These are phyloP conservation scores for Synergus itoensis DNA, from an alignment of 2,888 invertebrate species.

Conservation along the genomic window DNA sequence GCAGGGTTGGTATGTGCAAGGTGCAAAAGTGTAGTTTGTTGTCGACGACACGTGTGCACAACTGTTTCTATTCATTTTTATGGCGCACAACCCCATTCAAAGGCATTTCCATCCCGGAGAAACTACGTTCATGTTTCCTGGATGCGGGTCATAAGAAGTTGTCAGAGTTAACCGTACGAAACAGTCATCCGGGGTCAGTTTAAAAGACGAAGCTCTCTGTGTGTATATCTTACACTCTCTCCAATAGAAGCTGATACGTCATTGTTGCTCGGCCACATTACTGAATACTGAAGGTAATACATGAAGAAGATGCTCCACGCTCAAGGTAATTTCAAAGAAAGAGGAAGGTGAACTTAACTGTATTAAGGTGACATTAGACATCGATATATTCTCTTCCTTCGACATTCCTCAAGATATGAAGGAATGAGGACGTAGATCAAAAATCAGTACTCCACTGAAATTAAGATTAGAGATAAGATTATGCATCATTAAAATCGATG, in stretches of 20 bases:
- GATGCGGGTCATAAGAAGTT: constrained; percentile 38
- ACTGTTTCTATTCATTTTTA: constrained; percentile 27
- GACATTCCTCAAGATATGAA: constrained; percentile 2
- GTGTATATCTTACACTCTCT: constrained; percentile 10
- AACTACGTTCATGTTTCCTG: constrained; percentile 39
- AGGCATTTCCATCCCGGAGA: constrained; percentile 35
- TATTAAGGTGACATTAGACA: constrained; percentile 37
- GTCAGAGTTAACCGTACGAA: constrained; percentile 32
- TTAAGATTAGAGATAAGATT: constrained; percentile 5
- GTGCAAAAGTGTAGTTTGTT: constrained; percentile 25
- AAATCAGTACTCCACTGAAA: neutral
- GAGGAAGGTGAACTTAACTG: constrained; percentile 36
- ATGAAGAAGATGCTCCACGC: constrained; percentile 26
- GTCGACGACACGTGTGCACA: constrained; percentile 26
- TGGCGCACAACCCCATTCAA: constrained; percentile 36
- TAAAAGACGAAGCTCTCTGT: neutral
- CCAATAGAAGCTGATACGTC: constrained; percentile 30
- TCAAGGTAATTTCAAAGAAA: constrained; percentile 31
- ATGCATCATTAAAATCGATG: neutral
- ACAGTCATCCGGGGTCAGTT: constrained; percentile 41
- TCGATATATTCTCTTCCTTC: constrained; percentile 33
- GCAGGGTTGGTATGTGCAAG: constrained; percentile 8
- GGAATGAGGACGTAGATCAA: neutral
- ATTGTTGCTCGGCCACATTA: constrained; percentile 28
- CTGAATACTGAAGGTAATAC: constrained; percentile 32